Evolutionary conservation across 2,888 invertebrate genomes (phyloP).

Genomic region (Netelia fuscicornis): DNA sequence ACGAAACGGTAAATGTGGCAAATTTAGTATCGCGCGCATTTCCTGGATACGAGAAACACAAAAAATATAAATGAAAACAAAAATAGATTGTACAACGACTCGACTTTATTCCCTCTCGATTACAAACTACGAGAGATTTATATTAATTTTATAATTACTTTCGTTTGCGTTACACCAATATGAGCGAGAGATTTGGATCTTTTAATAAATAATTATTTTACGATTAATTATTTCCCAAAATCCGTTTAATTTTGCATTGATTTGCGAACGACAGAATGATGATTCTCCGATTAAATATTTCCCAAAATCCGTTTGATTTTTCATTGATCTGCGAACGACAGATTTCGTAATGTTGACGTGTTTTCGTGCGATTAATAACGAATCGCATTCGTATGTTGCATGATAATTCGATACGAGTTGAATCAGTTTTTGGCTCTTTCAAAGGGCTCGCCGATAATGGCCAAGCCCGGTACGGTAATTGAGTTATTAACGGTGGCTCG

Average conservation of each 20-base stretch:
- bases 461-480: conserved; percentile 17
- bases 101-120: neutral
- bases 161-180: no score
- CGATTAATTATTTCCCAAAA: no score
- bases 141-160: no score
- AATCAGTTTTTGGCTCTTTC: conserved; percentile 22
- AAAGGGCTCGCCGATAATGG: conserved; percentile 14
- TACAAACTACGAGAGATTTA: no score
- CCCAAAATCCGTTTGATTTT: neutral
- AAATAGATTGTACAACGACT: neutral
- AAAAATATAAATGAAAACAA: neutral
- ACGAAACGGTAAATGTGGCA: neutral
- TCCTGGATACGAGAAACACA: neutral
- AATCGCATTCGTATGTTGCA: neutral
- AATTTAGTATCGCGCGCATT: no score
- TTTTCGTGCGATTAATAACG: neutral
- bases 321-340: neutral
- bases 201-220: no score
- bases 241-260: neutral
- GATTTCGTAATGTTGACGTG: neutral
- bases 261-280: neutral
- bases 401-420: conserved; percentile 12
- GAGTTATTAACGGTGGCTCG: conserved; percentile 30
- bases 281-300: no score
- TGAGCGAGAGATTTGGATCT: no score